Base-by-base conservation (phyloP, 2,797 vertebrate species). In the Danio choprae region DNA sequence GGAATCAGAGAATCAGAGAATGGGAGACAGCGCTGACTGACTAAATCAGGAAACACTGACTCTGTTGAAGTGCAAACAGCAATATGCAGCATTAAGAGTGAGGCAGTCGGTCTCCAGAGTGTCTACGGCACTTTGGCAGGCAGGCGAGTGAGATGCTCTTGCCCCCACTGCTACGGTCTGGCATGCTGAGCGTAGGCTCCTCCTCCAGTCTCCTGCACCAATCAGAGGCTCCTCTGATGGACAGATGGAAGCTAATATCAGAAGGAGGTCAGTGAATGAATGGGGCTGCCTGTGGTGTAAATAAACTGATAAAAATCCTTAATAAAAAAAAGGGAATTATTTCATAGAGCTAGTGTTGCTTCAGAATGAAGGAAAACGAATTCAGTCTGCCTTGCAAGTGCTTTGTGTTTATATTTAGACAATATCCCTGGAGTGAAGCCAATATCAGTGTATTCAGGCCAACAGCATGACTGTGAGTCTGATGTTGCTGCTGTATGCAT, bases 121-220 rank as follows among this genome's bases (percentile, higher is more conserved):
- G 64, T 50, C 44, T 62, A 44, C 48, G 56, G 75, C 75, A 59
- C 51, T 65, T 68, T 68, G 51, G 62, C 80, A 84, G 20, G 41
- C 53, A 62, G 70, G 50, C 56, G 46, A 43, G 73, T 64, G 70
- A 41, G 15, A 59, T 70, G 16, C 78, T 74, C 73, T 50, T 56
- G 48, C 36, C 55, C 67, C 68, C 36, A 46, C 70, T 38, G 40
- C 18, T 46, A 11, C n/a, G 46, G 44, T 71, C 78, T 77, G 80
- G 79, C 75, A 77, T 53, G 63, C 77, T 65, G 64, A 82, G 29
- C 36, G 13, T 62, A 56, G 71, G 73, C 83, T 75, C 86, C 84
- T 79, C 86, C 86, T 68, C 62, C 62, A 68, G 53, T 44, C 73
- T 58, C 74, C 56, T 76, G 59, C 43, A 56, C 85, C 78, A 82